Base-by-base conservation (phyloP, 2,888 invertebrate species). In the Agrochola circellaris region DNA sequence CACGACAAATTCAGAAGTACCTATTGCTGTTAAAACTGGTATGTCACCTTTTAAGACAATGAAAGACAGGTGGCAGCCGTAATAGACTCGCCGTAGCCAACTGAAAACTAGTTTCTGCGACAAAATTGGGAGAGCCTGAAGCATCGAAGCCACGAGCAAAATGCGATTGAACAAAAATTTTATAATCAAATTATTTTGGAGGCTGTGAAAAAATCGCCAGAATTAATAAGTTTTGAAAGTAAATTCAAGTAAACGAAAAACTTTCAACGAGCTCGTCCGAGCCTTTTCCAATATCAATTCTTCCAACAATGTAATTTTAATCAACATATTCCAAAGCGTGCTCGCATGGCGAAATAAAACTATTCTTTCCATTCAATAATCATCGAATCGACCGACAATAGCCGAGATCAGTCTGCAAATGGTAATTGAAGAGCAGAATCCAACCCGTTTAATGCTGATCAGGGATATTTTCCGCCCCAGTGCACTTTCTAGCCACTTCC, bases 301-400 rank as follows among this genome's bases (percentile, higher is more conserved):
- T 30, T 81, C 9, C 5, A 42, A 70, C 60, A 76, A 82, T 66
- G 26, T 76, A 26, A 68, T 73, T 81, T 81, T 81, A 81, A 85
- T 87, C 74, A 68, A 69, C 69, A 69, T 75, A 68, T 70, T 71
- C 48, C 75, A 75, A 79, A 81, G 48, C 75, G 45, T 60, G 73
- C 56, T 71, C 60, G 60, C 20, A 82, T 65, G 72, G 65, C 64
- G 75, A 77, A 83, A 85, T 81, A 84, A 88, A 83, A 86, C 88
- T 84, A 88, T 90, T 89, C 87, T 87, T 85, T 82, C 84, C 82
- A 84, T 87, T 90, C 81, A 87, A 88, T 90, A 92, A 92, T 90
- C 89, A 90, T 85, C 80, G 81, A 77, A 77, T 79, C 85, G 86
- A 54, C 79, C 68, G 73, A 88, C 90, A 90, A 89, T 88, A 85